Conservation (phyloP, 2,888 invertebrate species). For the Calameuta pallipes region DNA sequence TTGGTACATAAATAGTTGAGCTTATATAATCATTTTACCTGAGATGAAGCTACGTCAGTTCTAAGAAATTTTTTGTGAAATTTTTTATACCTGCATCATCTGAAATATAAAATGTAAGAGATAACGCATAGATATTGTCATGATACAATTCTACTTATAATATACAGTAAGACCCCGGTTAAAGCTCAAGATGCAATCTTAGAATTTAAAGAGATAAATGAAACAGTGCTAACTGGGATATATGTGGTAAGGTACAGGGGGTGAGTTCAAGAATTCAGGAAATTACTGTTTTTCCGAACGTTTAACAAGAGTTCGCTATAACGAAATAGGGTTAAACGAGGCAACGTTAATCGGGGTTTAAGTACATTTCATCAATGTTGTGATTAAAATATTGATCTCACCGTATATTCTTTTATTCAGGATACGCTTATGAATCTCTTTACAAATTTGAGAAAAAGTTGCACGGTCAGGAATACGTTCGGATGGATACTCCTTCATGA, state of each 20-base stretch:
- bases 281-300: neutral
- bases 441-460: constrained; percentile 49
- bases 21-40: neutral
- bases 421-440: constrained; percentile 48
- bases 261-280: neutral
- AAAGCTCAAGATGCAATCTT: neutral
- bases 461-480: constrained; percentile 51
- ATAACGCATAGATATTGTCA: neutral
- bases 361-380: constrained; percentile 5
- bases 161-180: neutral
- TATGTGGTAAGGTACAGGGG: neutral
- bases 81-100: constrained; percentile 6
- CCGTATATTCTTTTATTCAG: constrained; percentile 46
- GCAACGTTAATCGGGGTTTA: neutral
- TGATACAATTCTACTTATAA: neutral
- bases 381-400: constrained; percentile 25
- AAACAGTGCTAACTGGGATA: neutral
- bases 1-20: neutral
- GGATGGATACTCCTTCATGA: constrained; percentile 52
- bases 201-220: neutral
- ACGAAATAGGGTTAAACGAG: neutral
- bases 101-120: constrained; percentile 6
- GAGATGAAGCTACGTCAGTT: neutral
- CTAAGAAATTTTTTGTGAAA: neutral
- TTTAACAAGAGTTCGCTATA: neutral